Base-by-base conservation (phyloP, 2,888 invertebrate species). In the Thecophora atra region DNA sequence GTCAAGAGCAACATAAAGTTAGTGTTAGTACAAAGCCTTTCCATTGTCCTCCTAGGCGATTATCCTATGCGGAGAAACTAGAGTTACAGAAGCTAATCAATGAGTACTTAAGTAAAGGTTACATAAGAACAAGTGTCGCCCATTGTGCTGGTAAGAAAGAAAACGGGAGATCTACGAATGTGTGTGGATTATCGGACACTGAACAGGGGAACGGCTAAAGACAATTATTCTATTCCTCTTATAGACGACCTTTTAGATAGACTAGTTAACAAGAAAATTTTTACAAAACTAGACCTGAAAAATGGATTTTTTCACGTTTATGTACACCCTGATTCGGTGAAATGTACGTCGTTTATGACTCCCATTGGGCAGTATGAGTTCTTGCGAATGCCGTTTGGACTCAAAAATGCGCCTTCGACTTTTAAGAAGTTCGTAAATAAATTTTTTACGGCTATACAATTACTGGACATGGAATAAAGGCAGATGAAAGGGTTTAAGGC, bases 191-290 rank as follows among this genome's bases (percentile, higher is more conserved):
- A 47, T 21, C 17, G 72, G 47, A 69, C n/a, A 30, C 54, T 68
- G 21, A 63, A 62, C 69, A 75, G 73, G 19, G 60, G 67, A 3
- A 75, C 75, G 0, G 47, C 58, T 8, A 75, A 71, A 19, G 21
- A 72, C 26, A 72, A 66, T 28, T 72, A 72, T 19, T 70, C 75
- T 8, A 70, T 75, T 6, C 75, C 73, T 11, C 52, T 75, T n/a
- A 72, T 73, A 54, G 70, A 73, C 24, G 75, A 73, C 65, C 52
- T 73, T n/a, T 56, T 72, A 19, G 65, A 71, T 13, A 69, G 68
- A 13, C 42, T 72, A 13, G 63, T 37, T 2, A 70, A 69, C 17
- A 69, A 72, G 56, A 60, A 5, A 8, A 13, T 69, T 37, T 75
- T 72, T 66, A 65, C 70, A 5, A 72, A 70, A 47, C 52, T 72